phyloP scores from a whole-genome alignment of 2,888 invertebrate species.

The Melikaiella ostensackeni region DNA sequence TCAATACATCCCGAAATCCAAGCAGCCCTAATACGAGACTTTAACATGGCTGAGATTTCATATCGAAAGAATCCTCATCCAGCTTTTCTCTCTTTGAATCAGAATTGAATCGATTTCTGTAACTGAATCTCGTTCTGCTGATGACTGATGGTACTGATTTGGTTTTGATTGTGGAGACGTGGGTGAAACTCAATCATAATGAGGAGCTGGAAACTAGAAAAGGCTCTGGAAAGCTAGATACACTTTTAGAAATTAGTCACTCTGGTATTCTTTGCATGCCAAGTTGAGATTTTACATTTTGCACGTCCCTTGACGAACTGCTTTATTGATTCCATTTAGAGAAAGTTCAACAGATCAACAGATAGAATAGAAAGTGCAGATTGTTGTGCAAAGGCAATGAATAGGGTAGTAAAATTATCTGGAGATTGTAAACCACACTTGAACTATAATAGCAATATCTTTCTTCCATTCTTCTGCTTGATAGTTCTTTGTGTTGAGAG shows the following conservation, averaged over 20 bases:
- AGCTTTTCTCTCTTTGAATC: background rate
- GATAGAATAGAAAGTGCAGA: background rate
- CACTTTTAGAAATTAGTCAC: background rate
- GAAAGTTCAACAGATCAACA: background rate
- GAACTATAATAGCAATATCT: constrained; percentile 1
- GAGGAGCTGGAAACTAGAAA: background rate
- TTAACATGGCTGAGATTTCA: background rate
- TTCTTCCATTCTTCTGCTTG: background rate
- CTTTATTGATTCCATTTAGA: background rate
- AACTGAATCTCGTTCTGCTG: constrained; percentile 2
- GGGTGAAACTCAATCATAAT: background rate
- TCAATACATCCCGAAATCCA: background rate
- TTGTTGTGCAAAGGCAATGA: background rate
- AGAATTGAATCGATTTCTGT: constrained; percentile 4
- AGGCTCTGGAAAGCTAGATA: background rate
- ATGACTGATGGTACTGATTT: background rate
- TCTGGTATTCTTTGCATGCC: background rate
- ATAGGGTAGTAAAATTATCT: constrained; percentile 2
- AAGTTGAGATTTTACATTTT: background rate
- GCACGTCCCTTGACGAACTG: background rate
- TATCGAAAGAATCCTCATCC: constrained; percentile 8
- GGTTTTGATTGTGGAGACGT: background rate
- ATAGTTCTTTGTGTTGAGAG: background rate
- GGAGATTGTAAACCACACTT: background rate
- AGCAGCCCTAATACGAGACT: constrained; percentile 28